A percentile compares a stretch with the other conserved stretches of the same genome.
These are phyloP conservation scores for Scolopax bukidnonensis DNA, from an alignment of 2,797 vertebrate species.

Conservation along the genomic window DNA sequence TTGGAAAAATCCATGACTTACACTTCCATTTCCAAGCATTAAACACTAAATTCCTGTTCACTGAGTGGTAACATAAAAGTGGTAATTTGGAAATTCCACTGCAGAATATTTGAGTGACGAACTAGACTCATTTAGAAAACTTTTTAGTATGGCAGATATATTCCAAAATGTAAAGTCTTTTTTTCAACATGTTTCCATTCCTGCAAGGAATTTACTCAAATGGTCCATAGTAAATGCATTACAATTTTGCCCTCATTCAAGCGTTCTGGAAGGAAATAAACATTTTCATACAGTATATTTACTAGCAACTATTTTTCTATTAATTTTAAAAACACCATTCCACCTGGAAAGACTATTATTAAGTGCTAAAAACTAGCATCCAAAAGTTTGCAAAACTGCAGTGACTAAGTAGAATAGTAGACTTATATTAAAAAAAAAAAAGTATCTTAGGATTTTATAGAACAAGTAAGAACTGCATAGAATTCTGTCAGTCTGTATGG, in stretches of 20 bases:
- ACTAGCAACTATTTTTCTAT: not conserved
- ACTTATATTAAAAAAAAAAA: not conserved
- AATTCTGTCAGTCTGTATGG: not conserved
- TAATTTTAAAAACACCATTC: not conserved
- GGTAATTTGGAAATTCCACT: constrained; percentile 57
- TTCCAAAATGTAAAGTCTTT: not conserved
- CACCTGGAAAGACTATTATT: not conserved
- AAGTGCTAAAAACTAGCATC: not conserved
- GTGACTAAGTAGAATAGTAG: not conserved
- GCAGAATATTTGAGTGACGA: constrained; percentile 37
- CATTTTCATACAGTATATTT: not conserved
- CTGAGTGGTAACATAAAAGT: constrained; percentile 3
- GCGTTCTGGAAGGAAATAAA: not conserved
- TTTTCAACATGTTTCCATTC: not conserved
- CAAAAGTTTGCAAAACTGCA: not conserved
- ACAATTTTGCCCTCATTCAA: not conserved
- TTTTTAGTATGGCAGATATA: not conserved
- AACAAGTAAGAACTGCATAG: not conserved
- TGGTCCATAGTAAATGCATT: not conserved
- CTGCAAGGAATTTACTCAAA: not conserved
- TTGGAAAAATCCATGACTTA: constrained; percentile 71
- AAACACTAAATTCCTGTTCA: constrained; percentile 52
- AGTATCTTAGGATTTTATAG: not conserved
- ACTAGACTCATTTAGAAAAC: not conserved
- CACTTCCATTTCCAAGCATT: constrained; percentile 51